Percentiles rank a stretch among this genome's conserved stretches.
Evolutionary conservation across 2,797 vertebrate genomes (phyloP).

Genomic region (Synanceia verrucosa): DNA sequence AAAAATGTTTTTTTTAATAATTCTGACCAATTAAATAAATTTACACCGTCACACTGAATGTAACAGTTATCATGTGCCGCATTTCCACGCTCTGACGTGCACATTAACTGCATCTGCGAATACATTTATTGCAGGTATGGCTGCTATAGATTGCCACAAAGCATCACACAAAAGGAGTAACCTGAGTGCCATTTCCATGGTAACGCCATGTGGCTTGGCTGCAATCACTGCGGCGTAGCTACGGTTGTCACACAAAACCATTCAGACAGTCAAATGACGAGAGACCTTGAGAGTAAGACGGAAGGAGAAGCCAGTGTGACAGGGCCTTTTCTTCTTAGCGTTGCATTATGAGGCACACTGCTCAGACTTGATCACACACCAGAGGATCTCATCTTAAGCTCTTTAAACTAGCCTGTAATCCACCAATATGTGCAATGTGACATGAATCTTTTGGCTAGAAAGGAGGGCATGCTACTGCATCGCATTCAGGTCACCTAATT

Average conservation of each 20-base stretch:
- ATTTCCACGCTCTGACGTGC: background rate
- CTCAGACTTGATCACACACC: constrained; percentile 77
- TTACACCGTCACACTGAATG: background rate
- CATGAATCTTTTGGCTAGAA: constrained; percentile 76
- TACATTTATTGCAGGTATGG: constrained; percentile 57
- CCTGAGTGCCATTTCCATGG: constrained; percentile 83
- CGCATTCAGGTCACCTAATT: constrained; percentile 79
- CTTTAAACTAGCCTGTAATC: constrained; percentile 80
- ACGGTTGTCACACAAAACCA: constrained; percentile 75
- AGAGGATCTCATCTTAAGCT: constrained; percentile 81
- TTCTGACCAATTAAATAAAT: constrained; percentile 3
- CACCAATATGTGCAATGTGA: constrained; percentile 80
- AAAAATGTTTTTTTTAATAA: constrained; percentile 6
- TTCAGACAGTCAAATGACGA: constrained; percentile 75
- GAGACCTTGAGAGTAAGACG: constrained; percentile 76
- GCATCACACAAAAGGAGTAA: constrained; percentile 71
- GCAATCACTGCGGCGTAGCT: constrained; percentile 72
- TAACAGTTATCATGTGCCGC: background rate
- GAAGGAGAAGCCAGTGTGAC: constrained; percentile 66
- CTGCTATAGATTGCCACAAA: constrained; percentile 55
- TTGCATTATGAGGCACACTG: constrained; percentile 72
- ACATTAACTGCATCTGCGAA: constrained; percentile 30
- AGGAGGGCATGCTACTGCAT: constrained; percentile 73
- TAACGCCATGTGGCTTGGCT: constrained; percentile 77
- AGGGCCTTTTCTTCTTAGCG: constrained; percentile 72